A percentile compares a stretch with the other conserved stretches of the same genome.
These are phyloP conservation scores for Idaea biselata DNA, from an alignment of 2,888 invertebrate genomes.

Conservation along the genomic window DNA sequence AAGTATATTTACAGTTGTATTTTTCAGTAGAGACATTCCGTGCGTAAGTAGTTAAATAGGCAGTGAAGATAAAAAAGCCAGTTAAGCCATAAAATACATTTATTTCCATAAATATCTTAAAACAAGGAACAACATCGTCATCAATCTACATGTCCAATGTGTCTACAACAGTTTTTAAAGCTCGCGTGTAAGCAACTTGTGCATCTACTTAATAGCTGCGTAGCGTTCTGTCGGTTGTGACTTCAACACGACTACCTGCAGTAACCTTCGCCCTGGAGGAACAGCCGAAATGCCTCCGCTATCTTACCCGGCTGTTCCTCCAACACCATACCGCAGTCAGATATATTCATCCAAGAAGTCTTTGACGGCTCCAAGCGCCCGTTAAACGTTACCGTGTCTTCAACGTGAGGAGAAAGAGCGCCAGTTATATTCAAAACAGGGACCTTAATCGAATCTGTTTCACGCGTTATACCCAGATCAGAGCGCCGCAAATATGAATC, in stretches of 20 bases:
- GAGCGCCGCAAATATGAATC: slow-evolving; percentile 95
- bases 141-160: slow-evolving; percentile 66
- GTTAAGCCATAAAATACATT: slow-evolving; percentile 71
- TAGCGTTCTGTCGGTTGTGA: slow-evolving; percentile 44
- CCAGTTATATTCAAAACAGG: slow-evolving; percentile 97
- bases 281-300: slow-evolving; percentile 97
- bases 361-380: slow-evolving; percentile 96
- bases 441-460: slow-evolving; percentile 85
- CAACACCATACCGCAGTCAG: slow-evolving; percentile 98
- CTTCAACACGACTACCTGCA: slow-evolving; percentile 82
- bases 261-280: slow-evolving; percentile 99
- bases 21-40: not conserved
- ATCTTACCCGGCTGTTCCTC: slow-evolving; percentile 99
- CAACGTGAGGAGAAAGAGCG: slow-evolving; percentile 95
- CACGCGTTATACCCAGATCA: slow-evolving; percentile 90
- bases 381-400: slow-evolving; percentile 98
- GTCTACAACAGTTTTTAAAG: slow-evolving; percentile 74
- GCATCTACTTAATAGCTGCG: slow-evolving; percentile 63
- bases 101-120: slow-evolving; percentile 71
- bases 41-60: slow-evolving; percentile 5
- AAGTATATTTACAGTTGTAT: slow-evolving; percentile 9
- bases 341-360: slow-evolving; percentile 99
- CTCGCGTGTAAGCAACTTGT: slow-evolving; percentile 77
- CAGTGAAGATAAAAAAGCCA: slow-evolving; percentile 28
- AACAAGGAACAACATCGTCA: slow-evolving; percentile 67